Evolutionary conservation across 2,888 invertebrate species (phyloP).

Genomic region (Marasmarcha lunaedactyla): DNA sequence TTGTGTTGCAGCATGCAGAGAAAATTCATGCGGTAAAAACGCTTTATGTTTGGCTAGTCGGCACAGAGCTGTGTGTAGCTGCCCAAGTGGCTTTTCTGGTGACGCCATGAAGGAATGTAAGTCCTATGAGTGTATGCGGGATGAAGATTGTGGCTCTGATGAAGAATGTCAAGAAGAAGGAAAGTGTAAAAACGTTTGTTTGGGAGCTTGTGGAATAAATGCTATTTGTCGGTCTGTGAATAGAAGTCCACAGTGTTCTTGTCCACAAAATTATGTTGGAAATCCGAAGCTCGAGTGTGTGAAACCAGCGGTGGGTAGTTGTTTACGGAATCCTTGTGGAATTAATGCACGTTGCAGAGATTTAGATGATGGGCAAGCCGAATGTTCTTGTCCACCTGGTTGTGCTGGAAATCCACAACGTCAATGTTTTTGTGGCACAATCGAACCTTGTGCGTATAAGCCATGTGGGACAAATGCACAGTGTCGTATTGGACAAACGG

Average conservation of each 20-base stretch:
- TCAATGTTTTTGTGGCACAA: slow-evolving; percentile 82
- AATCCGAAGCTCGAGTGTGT: slow-evolving; percentile 84
- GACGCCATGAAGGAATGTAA: slow-evolving; percentile 82
- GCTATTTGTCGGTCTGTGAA: slow-evolving; percentile 86
- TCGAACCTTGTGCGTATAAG: slow-evolving; percentile 82
- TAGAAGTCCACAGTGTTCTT: slow-evolving; percentile 84
- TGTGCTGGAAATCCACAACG: slow-evolving; percentile 86
- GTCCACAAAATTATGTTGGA: slow-evolving; percentile 83
- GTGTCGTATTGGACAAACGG: slow-evolving; percentile 77
- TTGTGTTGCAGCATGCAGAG: slow-evolving; percentile 78
- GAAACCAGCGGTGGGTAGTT: slow-evolving; percentile 77
- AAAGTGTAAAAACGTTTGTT: slow-evolving; percentile 85
- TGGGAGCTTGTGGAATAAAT: slow-evolving; percentile 83
- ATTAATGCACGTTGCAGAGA: slow-evolving; percentile 86
- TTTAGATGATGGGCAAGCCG: slow-evolving; percentile 78
- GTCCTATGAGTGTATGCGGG: slow-evolving; percentile 80
- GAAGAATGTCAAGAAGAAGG: slow-evolving; percentile 79
- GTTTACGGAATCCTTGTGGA: slow-evolving; percentile 86
- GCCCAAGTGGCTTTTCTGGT: slow-evolving; percentile 87
- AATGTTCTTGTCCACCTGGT: slow-evolving; percentile 83
- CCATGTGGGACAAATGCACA: slow-evolving; percentile 86
- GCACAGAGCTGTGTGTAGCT: slow-evolving; percentile 87
- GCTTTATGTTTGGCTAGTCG: slow-evolving; percentile 84
- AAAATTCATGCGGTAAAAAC: slow-evolving; percentile 82
- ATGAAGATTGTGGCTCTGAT: slow-evolving; percentile 81